These are phyloP conservation scores for Hydrozoanthus tunicans DNA, from an alignment of 64 coral and sea anemone species.

Conservation along the genomic window DNA sequence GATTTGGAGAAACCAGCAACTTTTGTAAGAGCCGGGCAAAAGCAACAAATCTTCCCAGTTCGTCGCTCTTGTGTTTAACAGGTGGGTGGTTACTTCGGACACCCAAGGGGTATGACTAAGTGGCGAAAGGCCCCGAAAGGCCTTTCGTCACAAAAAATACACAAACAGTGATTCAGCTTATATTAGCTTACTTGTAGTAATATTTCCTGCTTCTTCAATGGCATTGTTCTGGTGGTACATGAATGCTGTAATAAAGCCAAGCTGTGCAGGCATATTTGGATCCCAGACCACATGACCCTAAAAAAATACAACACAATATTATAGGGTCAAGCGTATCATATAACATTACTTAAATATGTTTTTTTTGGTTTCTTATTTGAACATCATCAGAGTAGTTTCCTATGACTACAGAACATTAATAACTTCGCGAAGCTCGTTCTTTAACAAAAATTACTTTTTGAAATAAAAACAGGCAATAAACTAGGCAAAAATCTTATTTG, in stretches of 20 bases:
- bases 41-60: too few relatives aligned
- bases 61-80: too few relatives aligned
- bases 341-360: neutral
- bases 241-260: slow-evolving; percentile 55
- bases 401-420: too few relatives aligned
- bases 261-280: slow-evolving; percentile 58
- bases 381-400: neutral
- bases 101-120: too few relatives aligned
- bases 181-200: slow-evolving; percentile 59
- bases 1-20: too few relatives aligned
- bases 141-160: neutral
- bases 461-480: too few relatives aligned
- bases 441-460: too few relatives aligned
- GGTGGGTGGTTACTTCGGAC: too few relatives aligned
- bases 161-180: neutral
- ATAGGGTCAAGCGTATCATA: neutral
- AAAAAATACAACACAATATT: neutral
- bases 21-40: too few relatives aligned
- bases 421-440: too few relatives aligned
- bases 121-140: too few relatives aligned
- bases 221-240: slow-evolving; percentile 77
- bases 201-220: slow-evolving; percentile 52
- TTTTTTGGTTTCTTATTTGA: neutral
- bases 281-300: slow-evolving; percentile 83
- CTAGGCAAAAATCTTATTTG: too few relatives aligned